Evolutionary conservation across 2,113 vertebrate species (phyloP), one percentile per base, ranked within the genome.

Genomic region (Chionodraco myersi): DNA sequence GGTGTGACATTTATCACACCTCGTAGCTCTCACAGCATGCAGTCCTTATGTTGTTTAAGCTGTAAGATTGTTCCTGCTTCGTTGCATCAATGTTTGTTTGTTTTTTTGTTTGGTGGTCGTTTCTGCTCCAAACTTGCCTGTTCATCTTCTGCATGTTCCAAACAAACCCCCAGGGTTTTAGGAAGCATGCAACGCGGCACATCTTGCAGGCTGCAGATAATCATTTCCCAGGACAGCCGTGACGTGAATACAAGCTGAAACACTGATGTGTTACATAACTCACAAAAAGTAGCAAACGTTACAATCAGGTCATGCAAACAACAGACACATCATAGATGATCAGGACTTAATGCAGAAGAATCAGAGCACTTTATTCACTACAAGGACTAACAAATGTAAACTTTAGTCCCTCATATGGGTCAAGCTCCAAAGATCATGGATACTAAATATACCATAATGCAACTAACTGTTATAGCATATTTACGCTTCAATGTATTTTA

Each of bases 261-360:
- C 53, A 64, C 47, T 36, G 44, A 54, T 44, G 49, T 18, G 64
- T 49, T 87, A 9, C 15, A 0, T 58, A 48, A 83, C 49, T 45
- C 6, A 16, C 51, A 45, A 21, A 71, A 64, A 69, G 52, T 12
- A 57, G 41, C 12, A 83, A 85, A 77, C 49, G 59, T 52, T 54
- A 69, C 23, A 36, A 68, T 58, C 3, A n/a, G 80, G 71, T 79
- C 30, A 75, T 4, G 18, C 30, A 70, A 74, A 81, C 59, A 68
- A 16, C 4, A 52, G 52, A 45, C 16, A 34, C 26, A 45, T 77
- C 41, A 9, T 23, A 2, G 45, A 68, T 61, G 34, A 60, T 48
- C 18, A 7, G 7, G 57, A 7, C 58, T 56, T 62, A 56, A 48
- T 23, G 47, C 10, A 36, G 3, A 0, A 44, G 10, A 6, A 10